Evolutionary conservation across 2,113 vertebrate species (phyloP), one percentile per base, ranked within the genome.

Genomic region (Oreochromis spilurus): DNA sequence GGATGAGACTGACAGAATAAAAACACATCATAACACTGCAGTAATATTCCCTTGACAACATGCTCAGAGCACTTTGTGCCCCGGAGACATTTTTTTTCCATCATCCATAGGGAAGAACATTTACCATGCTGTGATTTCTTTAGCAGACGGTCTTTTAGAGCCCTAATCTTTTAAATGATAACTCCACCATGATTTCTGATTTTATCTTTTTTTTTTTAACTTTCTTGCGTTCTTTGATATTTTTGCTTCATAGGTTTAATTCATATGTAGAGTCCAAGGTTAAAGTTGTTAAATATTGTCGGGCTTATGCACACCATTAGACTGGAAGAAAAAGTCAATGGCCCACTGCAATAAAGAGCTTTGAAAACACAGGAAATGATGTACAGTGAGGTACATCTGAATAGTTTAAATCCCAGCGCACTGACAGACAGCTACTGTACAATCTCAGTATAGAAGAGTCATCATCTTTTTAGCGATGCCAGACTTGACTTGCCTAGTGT

Each of bases 1-100:
- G 95, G 89, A 93, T 84, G 91, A 91, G 72, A 89, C 77, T 95
- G 94, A 92, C 94, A 93, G 92, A 91, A 89, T 91, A 93, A 94
- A 95, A 95, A 94, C 88, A 93, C 91, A 94, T 93, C 92, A 92
- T 86, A 91, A 92, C 87, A 89, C 83, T 58, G 85, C 87, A 90
- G 93, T 90, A 91, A 92, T 91, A 90, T 92, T 94, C 93, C 92
- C 94, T 67, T 90, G 92, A 94, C 93, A 91, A 92, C 82, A 65
- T 29, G 81, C 89, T 93, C 67, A 52, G 34, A 93, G 90, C 91
- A 86, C 87, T 92, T 87, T 82, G 83, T 84, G 84, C 92, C 94
- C 92, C 34, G 65, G 88, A 94, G 93, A 95, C 67, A 90, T 58
- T 78, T 88, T 86, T 86, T 82, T 57, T 77, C 87, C 80, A 58